Evolutionary conservation across 2,113 vertebrate species (phyloP).

Genomic region (Eurystomus gularis): DNA sequence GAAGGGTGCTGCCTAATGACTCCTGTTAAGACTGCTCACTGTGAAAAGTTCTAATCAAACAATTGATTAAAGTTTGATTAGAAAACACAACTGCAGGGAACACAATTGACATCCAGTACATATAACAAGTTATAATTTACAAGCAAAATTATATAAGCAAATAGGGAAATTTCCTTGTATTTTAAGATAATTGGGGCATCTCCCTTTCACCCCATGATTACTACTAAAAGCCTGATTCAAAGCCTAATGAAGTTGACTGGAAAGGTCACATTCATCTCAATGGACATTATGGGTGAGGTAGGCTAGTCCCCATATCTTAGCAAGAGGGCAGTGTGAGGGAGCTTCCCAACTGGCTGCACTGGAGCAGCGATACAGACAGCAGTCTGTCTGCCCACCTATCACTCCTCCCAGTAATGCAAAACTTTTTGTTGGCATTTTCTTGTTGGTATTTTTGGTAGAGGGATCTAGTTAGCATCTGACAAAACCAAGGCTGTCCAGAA

Average conservation of each 20-base stretch:
- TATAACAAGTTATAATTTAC: neutral
- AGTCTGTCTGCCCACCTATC: neutral
- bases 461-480: neutral
- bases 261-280: neutral
- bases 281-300: neutral
- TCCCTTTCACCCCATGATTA: neutral
- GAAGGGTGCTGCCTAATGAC: slow-evolving; percentile 6
- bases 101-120: neutral
- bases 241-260: neutral
- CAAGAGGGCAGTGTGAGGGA: neutral
- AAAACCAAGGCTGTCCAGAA: neutral
- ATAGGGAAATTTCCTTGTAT: neutral
- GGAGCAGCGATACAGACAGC: neutral
- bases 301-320: too few relatives aligned
- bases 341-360: neutral
- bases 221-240: neutral
- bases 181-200: neutral
- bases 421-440: neutral
- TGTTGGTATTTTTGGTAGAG: neutral
- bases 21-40: slow-evolving; percentile 12
- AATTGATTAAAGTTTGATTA: slow-evolving; percentile 24
- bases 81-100: slow-evolving; percentile 30
- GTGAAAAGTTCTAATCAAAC: slow-evolving; percentile 30
- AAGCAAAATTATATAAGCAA: slow-evolving; percentile 3
- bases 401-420: neutral